Evolutionary conservation across 2,888 invertebrate species (phyloP).

Genomic region (Pristionchus fissidentatus): DNA sequence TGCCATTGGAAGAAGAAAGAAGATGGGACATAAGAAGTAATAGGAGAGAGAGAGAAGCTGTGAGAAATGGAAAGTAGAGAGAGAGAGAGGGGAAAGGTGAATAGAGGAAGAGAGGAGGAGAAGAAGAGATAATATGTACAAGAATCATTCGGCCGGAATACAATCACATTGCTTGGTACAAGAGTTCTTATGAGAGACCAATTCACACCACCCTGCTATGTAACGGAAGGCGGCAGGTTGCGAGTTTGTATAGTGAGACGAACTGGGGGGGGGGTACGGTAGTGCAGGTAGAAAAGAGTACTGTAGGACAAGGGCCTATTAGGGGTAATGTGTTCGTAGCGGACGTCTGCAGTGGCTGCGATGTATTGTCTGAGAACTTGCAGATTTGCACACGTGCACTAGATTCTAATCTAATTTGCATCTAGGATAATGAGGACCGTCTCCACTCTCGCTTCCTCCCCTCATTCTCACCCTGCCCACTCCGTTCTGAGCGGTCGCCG

Average conservation of each 20-base stretch:
- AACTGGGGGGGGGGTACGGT: background rate
- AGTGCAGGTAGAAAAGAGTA: background rate
- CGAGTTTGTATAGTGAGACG: background rate
- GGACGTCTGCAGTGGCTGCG: too few species aligned
- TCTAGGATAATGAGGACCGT: background rate
- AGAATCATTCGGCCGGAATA: constrained; percentile 43
- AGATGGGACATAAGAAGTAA: constrained; percentile 26
- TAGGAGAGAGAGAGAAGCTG: constrained; percentile 22
- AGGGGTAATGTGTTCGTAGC: background rate
- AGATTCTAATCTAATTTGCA: constrained; percentile 2
- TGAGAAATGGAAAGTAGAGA: constrained; percentile 37
- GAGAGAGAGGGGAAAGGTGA: background rate
- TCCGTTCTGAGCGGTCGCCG: constrained; percentile 17
- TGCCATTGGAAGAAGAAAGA: background rate
- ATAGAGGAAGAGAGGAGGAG: background rate
- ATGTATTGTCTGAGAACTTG: too few species aligned
- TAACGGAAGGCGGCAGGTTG: background rate
- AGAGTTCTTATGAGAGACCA: constrained; percentile 35
- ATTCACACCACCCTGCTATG: background rate
- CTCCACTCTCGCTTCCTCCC: background rate
- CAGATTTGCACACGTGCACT: too few species aligned
- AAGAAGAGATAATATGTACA: constrained; percentile 44
- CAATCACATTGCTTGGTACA: constrained; percentile 21
- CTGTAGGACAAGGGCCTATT: background rate
- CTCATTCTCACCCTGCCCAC: background rate